Evolutionary conservation across 2,113 vertebrate species (phyloP).

Genomic region (Xiphorhynchus elegans): DNA sequence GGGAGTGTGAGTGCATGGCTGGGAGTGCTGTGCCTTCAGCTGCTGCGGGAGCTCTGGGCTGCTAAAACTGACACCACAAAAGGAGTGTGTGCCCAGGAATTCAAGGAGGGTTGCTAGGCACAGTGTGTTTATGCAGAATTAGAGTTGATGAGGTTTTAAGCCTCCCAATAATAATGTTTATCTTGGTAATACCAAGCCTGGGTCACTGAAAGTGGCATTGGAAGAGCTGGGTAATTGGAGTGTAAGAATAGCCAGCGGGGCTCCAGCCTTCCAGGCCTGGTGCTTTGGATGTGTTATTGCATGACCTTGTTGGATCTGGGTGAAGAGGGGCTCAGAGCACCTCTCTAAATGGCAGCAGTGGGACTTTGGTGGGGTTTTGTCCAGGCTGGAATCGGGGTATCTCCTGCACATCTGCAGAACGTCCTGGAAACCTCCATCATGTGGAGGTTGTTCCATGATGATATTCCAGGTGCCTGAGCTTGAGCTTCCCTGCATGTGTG

Average conservation of each 20-base stretch:
- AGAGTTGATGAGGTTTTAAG: slow-evolving; percentile 22
- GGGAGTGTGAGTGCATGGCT: not conserved
- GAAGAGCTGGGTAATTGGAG: not conserved
- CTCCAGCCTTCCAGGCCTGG: not conserved
- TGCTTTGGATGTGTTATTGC: accelerated
- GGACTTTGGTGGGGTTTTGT: not conserved
- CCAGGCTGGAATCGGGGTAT: not conserved
- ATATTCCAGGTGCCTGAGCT: not conserved
- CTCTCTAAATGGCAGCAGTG: not conserved
- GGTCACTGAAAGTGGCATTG: not conserved
- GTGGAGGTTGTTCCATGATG: not conserved
- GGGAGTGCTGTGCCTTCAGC: not conserved
- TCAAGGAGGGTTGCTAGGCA: not conserved
- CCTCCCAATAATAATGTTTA: slow-evolving; percentile 20
- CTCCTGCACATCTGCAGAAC: not conserved
- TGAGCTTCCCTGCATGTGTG: not conserved
- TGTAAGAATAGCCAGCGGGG: not conserved
- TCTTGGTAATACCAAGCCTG: slow-evolving; percentile 6
- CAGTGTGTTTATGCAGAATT: not conserved
- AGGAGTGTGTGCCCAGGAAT: not conserved
- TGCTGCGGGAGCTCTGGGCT: not conserved
- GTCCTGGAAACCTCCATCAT: accelerated
- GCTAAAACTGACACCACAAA: not conserved
- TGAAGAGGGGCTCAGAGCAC: not conserved
- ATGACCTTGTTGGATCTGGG: not conserved